Base-by-base conservation (phyloP, 2,797 vertebrate genomes). In the Otus scops region DNA sequence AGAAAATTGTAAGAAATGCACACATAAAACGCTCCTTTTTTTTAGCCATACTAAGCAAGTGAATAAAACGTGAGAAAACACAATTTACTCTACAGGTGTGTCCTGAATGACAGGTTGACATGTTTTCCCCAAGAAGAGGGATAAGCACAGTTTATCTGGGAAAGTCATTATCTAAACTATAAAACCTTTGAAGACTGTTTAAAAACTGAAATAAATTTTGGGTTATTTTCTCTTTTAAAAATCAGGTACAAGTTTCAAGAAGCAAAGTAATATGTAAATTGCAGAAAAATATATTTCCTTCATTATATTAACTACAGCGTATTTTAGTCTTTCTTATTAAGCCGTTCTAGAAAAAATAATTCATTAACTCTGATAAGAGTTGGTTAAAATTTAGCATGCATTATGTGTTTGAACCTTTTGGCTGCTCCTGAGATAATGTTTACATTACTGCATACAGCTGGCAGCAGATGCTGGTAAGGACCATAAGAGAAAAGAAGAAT, bases 121-220 rank as follows among this genome's bases (percentile, higher is more conserved):
- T 73, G 45, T 34, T 81, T 59, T 90, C 85, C 50, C 71, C 68
- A 65, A 75, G 77, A 84, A 96, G 95, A 97, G 83, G 28, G 75
- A 38, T 84, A 69, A 53, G 13, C 16, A 84, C 43, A 80, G 60
- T 79, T 82, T 96, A 90, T 94, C 85, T 94, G 57, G 73, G 83
- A 88, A 96, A 92, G 38, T 57, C 92, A 92, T 97, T 91, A 89
- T 86, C 68, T 92, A 64, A 92, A 73, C 26, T 85, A 48, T 54
- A 84, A 95, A 85, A 81, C 4, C 11, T 73, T 92, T 87, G 61
- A 68, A 92, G 65, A 71, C 30, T 90, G 18, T 89, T 97, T 54
- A 85, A 94, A 87, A 74, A 67, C 18, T 88, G 60, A 82, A 47
- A 57, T 43, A 39, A 36, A 5, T 18, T 38, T 39, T 45, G 10